Conservation (phyloP, 2,797 vertebrate genomes). For the Platalea minor region DNA sequence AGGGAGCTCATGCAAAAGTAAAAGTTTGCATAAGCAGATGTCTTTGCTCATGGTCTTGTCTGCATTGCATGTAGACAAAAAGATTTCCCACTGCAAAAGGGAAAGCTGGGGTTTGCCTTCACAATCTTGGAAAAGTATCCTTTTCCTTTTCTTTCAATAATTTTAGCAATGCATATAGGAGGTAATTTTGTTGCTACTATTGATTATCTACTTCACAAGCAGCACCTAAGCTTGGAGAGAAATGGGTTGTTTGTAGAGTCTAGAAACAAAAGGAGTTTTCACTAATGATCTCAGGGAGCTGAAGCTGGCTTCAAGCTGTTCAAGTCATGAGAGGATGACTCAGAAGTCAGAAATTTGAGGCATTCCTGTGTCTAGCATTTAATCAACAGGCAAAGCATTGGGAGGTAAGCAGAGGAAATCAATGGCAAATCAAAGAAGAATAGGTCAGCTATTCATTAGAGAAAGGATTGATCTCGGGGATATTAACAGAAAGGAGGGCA, state of each 20-base stretch:
- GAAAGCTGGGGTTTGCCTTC: not conserved
- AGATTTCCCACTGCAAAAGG: not conserved
- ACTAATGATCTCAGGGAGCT: constrained; percentile 46
- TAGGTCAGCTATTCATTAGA: constrained; percentile 62
- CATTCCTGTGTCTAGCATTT: constrained; percentile 60
- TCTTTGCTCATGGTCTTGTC: not conserved
- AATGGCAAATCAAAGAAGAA: constrained; percentile 67
- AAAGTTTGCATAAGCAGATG: not conserved
- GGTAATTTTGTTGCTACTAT: constrained; percentile 3
- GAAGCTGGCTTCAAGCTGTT: constrained; percentile 58
- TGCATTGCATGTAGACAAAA: not conserved
- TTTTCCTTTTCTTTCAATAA: not conserved
- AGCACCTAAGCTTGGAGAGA: not conserved
- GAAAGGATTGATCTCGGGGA: constrained; percentile 38
- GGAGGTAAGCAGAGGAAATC: constrained; percentile 58
- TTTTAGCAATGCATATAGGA: not conserved
- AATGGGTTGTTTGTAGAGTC: not conserved
- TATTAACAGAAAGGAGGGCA: constrained; percentile 38
- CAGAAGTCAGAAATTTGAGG: constrained; percentile 73
- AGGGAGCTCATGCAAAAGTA: not conserved
- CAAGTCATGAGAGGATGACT: constrained; percentile 70
- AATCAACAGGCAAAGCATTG: constrained; percentile 47
- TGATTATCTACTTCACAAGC: constrained; percentile 14
- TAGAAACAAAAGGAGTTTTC: constrained; percentile 56
- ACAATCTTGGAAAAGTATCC: not conserved